Conservation (phyloP, 2,797 vertebrate species). For the Lepilemur ruficaudatus region DNA sequence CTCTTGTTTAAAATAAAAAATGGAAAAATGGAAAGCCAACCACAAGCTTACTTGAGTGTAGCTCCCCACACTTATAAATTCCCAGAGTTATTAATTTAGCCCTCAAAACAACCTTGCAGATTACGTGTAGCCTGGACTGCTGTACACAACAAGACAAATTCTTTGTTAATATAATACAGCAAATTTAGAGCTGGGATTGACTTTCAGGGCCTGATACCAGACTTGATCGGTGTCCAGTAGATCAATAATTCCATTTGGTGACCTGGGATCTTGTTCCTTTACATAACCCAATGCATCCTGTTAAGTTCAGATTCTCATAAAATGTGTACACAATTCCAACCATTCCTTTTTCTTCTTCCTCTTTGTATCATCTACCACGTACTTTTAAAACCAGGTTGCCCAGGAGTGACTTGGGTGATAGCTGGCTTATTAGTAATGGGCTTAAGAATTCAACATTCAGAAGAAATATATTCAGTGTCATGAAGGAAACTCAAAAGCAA, state of each 20-base stretch:
- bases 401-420: neutral
- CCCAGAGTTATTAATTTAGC: neutral
- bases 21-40: neutral
- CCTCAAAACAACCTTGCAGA: neutral
- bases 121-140: neutral
- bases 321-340: neutral
- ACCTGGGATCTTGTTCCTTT: neutral
- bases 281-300: neutral
- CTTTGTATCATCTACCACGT: neutral
- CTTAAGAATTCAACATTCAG: neutral
- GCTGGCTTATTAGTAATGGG: neutral
- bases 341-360: neutral
- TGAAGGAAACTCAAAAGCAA: neutral
- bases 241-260: neutral
- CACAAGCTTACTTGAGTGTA: neutral
- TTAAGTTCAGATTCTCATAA: slow-evolving; percentile 57
- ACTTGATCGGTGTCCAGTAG: neutral
- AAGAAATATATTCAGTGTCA: neutral
- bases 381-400: neutral
- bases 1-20: neutral
- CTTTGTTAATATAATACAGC: neutral
- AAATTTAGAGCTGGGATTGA: neutral
- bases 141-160: neutral
- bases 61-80: neutral
- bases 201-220: neutral